Percentiles rank a stretch among this genome's conserved stretches.
Conservation (phyloP, 2,797 vertebrate genomes). For the Tinamus major region DNA sequence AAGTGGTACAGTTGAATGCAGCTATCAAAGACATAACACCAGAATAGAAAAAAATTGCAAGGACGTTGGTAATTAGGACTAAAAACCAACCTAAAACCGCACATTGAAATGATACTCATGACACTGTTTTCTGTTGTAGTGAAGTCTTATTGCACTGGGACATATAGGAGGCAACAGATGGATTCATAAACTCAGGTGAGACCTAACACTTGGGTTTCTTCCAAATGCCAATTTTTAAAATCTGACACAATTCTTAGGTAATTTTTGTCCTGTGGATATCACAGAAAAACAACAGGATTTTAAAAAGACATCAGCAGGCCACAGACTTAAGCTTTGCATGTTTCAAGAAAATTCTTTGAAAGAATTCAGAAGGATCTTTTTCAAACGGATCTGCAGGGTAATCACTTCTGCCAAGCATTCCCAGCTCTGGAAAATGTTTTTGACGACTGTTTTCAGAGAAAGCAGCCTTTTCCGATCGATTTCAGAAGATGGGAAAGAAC, state of each 20-base stretch:
- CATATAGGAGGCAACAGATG: not conserved
- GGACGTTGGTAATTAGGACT: not conserved
- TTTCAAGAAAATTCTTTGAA: not conserved
- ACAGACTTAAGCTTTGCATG: not conserved
- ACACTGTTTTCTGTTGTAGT: not conserved
- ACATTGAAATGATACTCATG: not conserved
- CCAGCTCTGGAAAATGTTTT: rapidly evolving
- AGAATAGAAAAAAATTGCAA: not conserved
- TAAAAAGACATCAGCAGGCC: not conserved
- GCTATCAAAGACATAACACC: not conserved
- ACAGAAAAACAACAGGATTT: not conserved
- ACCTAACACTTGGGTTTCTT: not conserved
- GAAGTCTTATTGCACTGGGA: not conserved
- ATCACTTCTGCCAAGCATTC: not conserved
- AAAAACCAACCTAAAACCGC: not conserved
- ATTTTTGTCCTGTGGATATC: not conserved
- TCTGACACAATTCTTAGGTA: not conserved
- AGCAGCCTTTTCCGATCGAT: not conserved
- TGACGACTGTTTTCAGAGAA: not conserved
- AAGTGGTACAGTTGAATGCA: not conserved
- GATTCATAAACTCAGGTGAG: not conserved
- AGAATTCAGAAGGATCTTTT: not conserved
- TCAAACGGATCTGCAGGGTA: not conserved
- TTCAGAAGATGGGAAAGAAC: not conserved
- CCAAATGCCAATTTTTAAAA: not conserved